phyloP scores from a whole-genome alignment of 2,797 vertebrate species.

The Labroides dimidiatus region DNA sequence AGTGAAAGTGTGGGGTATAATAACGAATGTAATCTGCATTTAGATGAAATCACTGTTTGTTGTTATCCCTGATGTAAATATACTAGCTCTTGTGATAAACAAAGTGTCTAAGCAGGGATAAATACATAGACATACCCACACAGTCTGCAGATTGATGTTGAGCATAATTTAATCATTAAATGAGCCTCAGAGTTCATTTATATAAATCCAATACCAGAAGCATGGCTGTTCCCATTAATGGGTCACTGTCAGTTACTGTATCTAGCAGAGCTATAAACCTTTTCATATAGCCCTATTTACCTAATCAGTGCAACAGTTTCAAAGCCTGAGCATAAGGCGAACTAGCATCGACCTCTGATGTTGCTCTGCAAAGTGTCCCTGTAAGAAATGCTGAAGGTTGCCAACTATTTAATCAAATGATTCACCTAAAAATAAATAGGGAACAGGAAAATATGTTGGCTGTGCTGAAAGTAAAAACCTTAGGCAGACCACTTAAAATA shows the following conservation, averaged over 20 bases:
- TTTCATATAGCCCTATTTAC: conserved; percentile 11
- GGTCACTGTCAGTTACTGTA: not conserved
- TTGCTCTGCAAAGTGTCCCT: conserved; percentile 10
- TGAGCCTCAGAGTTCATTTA: not conserved
- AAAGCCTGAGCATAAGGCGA: not conserved
- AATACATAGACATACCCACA: conserved; percentile 3
- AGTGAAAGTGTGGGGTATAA: conserved; percentile 49
- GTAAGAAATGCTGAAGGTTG: conserved; percentile 41
- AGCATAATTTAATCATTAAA: not conserved
- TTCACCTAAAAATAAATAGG: conserved; percentile 3
- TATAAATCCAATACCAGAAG: not conserved
- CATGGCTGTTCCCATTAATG: not conserved
- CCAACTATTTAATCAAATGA: conserved; percentile 34
- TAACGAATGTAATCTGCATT: conserved; percentile 70
- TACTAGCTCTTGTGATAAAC: conserved; percentile 23
- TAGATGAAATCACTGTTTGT: conserved; percentile 59
- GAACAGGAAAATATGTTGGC: conserved; percentile 12
- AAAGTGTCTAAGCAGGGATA: not conserved
- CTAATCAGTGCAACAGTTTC: conserved; percentile 7
- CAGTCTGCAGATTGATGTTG: not conserved
- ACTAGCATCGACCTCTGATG: not conserved
- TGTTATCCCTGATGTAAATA: conserved; percentile 43
- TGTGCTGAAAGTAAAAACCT: conserved; percentile 28
- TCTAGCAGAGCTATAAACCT: not conserved
- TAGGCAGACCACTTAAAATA: conserved; percentile 53